Conservation (phyloP, 2,797 vertebrate genomes). For the Anabas testudineus region DNA sequence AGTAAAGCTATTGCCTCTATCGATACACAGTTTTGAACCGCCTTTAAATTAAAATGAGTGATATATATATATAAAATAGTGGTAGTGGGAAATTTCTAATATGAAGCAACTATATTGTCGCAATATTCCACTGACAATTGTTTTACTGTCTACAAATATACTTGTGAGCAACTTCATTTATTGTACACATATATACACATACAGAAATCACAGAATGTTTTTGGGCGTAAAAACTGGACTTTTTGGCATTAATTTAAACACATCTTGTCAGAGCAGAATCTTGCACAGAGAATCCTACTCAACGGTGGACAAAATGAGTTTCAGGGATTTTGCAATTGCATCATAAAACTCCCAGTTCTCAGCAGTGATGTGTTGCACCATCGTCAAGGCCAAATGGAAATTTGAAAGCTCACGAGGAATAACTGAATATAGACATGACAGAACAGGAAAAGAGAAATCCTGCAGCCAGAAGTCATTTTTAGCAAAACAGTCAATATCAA, state of each 20-base stretch:
- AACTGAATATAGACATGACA: background rate
- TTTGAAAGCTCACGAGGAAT: background rate
- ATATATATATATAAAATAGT: too few species aligned
- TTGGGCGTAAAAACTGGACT: too few species aligned
- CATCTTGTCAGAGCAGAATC: background rate
- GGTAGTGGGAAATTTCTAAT: too few species aligned
- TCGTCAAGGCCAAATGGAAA: conserved; percentile 11
- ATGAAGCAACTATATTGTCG: too few species aligned
- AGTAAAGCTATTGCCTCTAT: too few species aligned
- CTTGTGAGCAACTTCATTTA: too few species aligned
- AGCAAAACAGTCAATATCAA: background rate
- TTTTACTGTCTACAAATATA: too few species aligned
- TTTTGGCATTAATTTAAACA: background rate
- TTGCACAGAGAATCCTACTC: background rate
- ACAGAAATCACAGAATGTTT: too few species aligned
- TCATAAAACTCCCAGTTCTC: conserved; percentile 18
- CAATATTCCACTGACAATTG: too few species aligned
- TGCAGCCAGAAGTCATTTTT: background rate
- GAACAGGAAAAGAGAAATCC: background rate
- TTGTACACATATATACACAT: too few species aligned
- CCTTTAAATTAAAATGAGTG: too few species aligned
- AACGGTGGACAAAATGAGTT: background rate
- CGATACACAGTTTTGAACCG: too few species aligned
- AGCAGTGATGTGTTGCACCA: background rate
- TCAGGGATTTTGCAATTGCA: conserved; percentile 11